phyloP scores from a whole-genome alignment of 35 echinoderm and acorn worm genomes.

The Eucidaris tribuloides region DNA sequence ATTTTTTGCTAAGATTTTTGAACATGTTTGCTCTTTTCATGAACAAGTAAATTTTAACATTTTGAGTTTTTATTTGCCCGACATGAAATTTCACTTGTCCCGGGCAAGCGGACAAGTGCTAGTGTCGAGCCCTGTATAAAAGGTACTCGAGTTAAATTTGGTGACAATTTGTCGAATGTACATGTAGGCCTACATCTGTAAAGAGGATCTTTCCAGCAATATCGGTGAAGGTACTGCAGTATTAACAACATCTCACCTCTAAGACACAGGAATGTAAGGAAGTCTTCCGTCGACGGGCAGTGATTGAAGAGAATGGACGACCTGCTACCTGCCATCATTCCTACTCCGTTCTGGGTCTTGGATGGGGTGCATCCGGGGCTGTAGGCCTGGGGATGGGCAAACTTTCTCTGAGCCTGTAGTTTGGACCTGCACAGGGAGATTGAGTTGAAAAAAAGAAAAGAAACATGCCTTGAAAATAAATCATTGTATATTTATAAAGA shows the following conservation, averaged over 20 bases:
- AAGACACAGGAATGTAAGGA: conserved; percentile 98
- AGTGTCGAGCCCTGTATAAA: no score
- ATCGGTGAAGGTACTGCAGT: background rate
- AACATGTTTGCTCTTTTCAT: no score
- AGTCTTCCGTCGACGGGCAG: conserved; percentile 98
- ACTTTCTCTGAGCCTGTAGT: conserved; percentile 53
- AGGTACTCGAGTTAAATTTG: background rate
- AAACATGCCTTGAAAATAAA: no score
- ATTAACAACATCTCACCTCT: conserved; percentile 59
- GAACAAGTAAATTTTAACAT: no score
- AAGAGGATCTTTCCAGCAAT: no score
- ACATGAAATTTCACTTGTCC: no score
- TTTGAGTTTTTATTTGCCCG: no score
- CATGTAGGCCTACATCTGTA: background rate
- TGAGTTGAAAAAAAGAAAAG: no score
- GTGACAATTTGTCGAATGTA: background rate
- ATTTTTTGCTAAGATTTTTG: no score
- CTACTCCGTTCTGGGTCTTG: conserved; percentile 21
- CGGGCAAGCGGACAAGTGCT: no score
- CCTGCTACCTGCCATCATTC: background rate
- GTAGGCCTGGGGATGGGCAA: conserved; percentile 47
- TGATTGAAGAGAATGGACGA: conserved; percentile 59
- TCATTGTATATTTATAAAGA: no score
- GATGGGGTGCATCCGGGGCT: conserved; percentile 63
- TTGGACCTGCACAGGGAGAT: conserved; percentile 8